Evolutionary conservation across 1,140 invertebrate species (phyloP), one percentile per base, ranked within the genome.

Genomic region (Drosophila ogumai): DNA sequence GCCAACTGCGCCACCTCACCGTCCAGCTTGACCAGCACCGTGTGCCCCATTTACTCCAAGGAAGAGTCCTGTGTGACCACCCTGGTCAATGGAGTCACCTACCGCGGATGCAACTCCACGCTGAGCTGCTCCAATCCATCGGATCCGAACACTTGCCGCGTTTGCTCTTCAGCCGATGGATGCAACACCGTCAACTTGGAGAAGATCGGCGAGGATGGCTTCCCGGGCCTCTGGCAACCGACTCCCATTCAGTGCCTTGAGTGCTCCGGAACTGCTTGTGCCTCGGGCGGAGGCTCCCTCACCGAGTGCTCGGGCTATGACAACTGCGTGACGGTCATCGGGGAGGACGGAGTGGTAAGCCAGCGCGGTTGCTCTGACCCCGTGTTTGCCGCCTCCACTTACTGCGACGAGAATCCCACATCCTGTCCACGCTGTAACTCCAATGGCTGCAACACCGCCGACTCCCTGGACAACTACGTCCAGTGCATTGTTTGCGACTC

Each of bases 361-460:
- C 49, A 90, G 15, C 74, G 85, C 10, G 88, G 88, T 3, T 92
- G 91, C 59, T 77, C 59, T 7, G 55, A 65, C 6, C 9, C 46
- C 0, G 60, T 92, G 13, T 73, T 57, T 9, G 46, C 47, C 40
- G 34, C 25, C 41, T 64, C 65, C 15, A 19, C 46, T 1, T 81
- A 75, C 34, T 92, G 91, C n/a, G 76, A 87, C 0, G 68, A 54
- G 3, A 50, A 88, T 32, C 69, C 73, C 1, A 49, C 61, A 1
- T 69, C 68, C 0, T 92, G 91, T 49, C 81, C 82, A 0, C 85
- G 85, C 41, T 92, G 91, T 52, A 92, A 92, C 19, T 92, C 91
- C 13, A 92, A 92, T 38, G 85, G 80, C n/a, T 92, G 91, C 57
- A 92, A 92, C 25, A 44, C 67, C 7, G 88, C 91, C 31, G 74